Evolutionary conservation across 2,113 vertebrate genomes (phyloP).

Genomic region (Probosciger aterrimus): DNA sequence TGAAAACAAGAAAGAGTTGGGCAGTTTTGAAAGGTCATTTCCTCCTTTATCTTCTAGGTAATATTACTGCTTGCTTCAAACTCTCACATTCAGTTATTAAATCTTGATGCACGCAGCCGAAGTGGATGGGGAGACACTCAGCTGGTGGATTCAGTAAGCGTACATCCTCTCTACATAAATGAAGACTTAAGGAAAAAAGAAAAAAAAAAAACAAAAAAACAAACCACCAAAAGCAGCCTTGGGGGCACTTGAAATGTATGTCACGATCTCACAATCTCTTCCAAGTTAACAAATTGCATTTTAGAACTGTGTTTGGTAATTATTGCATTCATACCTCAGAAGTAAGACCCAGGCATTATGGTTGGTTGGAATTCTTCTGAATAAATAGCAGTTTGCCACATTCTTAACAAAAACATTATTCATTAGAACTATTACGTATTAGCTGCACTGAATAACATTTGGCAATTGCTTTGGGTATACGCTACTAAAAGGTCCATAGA

Average conservation of each 20-base stretch:
- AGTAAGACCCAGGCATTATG: slow-evolving; percentile 52
- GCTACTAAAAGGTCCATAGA: slow-evolving; percentile 43
- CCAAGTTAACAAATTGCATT: slow-evolving; percentile 54
- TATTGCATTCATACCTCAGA: slow-evolving; percentile 53
- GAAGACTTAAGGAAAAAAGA: background rate
- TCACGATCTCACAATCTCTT: slow-evolving; percentile 12
- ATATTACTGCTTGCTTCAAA: background rate
- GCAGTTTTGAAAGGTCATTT: background rate
- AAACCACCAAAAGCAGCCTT: background rate
- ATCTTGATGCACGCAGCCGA: background rate
- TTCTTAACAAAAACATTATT: slow-evolving; percentile 68
- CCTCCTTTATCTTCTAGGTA: background rate
- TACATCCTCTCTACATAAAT: background rate
- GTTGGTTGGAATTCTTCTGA: slow-evolving; percentile 60
- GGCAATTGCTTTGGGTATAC: slow-evolving; percentile 50
- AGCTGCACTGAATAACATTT: slow-evolving; percentile 57
- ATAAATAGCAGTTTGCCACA: slow-evolving; percentile 62
- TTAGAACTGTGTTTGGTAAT: slow-evolving; percentile 55
- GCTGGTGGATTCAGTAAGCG: background rate
- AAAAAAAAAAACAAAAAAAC: rapidly evolving
- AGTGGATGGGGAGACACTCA: background rate
- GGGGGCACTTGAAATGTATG: background rate
- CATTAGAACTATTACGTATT: slow-evolving; percentile 53
- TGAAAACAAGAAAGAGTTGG: background rate
- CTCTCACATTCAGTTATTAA: background rate